Base-by-base conservation (phyloP, 2,888 invertebrate species). In the Meloe dianella region DNA sequence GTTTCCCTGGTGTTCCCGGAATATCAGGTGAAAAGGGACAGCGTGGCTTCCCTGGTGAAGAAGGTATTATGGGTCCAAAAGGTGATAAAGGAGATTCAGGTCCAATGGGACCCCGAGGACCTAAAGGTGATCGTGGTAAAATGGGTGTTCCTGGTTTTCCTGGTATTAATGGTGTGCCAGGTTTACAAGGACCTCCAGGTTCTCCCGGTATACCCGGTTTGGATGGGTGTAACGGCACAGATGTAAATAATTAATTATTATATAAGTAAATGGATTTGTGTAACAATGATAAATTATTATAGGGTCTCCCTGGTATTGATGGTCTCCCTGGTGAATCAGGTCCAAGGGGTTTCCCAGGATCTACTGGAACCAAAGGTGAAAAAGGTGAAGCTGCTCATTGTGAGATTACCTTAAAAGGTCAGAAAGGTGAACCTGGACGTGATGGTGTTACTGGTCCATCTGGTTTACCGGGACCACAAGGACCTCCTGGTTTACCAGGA, bases 201-300 rank as follows among this genome's bases (percentile, higher is more conserved):
- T 78, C 86, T 0, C 86, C 93, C n/a, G 97, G 97, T 74, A 85
- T 89, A 56, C 91, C 93, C 51, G 98, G 98, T 85, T 62, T 92
- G 77, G 97, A 98, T 81, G 98, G 98, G 10, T 98, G 98, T 81
- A 97, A 98, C 79, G 98, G 98, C 78, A 95, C 96, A 63, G 96
- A 96, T 83, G 95, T 95, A 87, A 27, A 58, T 57, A 32, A 41
- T 17, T 7, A 61, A 54, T 66, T 65, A 57, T 58, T n/a, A 14
- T 22, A 8, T 17, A 17, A 41, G 10, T 24, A 8, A 59, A 60
- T 60, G 65, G 29, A 58, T 59, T 63, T 56, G 5, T 60, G 20
- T 41, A 54, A 22, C 66, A 56, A 14, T 41, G 64, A 63, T 63
- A 32, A 2, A 41, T 66, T 61, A 8, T 75, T 61, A 8, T 75